Conservation (phyloP, 1,140 invertebrate genomes). For the Portunus trituberculatus region DNA sequence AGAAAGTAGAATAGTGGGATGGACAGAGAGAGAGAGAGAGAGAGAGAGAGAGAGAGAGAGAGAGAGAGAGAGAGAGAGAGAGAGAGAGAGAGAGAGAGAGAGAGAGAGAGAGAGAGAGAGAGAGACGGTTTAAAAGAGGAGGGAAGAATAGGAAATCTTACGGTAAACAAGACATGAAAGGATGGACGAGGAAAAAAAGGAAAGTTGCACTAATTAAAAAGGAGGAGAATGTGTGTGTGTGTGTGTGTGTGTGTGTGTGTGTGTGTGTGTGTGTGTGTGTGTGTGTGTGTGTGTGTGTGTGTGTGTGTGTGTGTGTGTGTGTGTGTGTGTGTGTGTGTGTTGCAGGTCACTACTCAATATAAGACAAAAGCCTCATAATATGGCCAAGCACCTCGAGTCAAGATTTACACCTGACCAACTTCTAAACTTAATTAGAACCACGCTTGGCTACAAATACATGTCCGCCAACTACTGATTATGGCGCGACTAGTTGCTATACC, state of each 20-base stretch:
- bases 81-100: neutral
- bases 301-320: too few species aligned
- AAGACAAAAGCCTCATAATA: too few species aligned
- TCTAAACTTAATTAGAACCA: too few species aligned
- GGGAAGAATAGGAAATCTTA: neutral
- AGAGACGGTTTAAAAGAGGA: neutral
- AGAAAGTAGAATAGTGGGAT: neutral
- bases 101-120: slow-evolving; percentile 1
- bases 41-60: slow-evolving; percentile 14
- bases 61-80: neutral
- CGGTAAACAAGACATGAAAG: neutral
- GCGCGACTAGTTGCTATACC: too few species aligned
- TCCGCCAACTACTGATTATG: too few species aligned
- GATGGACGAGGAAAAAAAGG: too few species aligned
- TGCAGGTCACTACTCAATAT: too few species aligned
- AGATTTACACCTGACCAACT: too few species aligned
- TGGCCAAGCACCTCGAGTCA: too few species aligned
- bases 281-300: slow-evolving; percentile 1
- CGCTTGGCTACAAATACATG: too few species aligned
- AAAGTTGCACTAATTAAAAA: too few species aligned
- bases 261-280: neutral
- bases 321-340: neutral
- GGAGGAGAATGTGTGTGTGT: neutral
- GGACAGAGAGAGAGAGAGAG: neutral
- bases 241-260: too few species aligned